Evolutionary conservation across 2,113 vertebrate genomes (phyloP).

Genomic region (Pachyramphus minor): DNA sequence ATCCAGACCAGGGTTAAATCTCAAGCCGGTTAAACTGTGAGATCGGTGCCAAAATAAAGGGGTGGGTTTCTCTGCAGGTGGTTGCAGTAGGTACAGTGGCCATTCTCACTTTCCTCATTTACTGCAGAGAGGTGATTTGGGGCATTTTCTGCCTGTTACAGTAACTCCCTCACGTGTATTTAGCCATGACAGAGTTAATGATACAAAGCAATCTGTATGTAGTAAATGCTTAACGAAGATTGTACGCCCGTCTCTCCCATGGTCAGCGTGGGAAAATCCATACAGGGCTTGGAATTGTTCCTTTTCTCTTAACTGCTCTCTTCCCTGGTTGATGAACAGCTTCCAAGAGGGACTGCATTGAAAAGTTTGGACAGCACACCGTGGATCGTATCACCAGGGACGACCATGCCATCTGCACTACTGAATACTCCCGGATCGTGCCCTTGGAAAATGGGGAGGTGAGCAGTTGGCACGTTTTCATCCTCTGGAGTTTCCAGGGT

Average conservation of each 20-base stretch:
- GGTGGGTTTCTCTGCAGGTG: neutral
- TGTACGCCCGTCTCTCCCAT: neutral
- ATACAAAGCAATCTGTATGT: neutral
- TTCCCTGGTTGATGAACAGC: slow-evolving; percentile 62
- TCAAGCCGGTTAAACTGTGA: neutral
- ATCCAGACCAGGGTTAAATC: neutral
- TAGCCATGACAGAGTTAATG: neutral
- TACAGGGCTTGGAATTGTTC: neutral
- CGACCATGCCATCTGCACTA: slow-evolving; percentile 84
- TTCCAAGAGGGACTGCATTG: slow-evolving; percentile 93
- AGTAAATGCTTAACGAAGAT: neutral
- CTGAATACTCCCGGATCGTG: slow-evolving; percentile 91
- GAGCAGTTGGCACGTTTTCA: neutral
- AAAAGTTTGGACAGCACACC: slow-evolving; percentile 86
- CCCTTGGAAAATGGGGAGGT: slow-evolving; percentile 97
- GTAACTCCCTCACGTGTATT: accelerated
- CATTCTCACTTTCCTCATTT: neutral
- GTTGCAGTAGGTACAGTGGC: neutral
- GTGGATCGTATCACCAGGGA: slow-evolving; percentile 86
- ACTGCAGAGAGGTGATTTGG: neutral
- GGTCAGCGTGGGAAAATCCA: neutral
- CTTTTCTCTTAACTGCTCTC: neutral
- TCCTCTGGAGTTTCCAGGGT: neutral
- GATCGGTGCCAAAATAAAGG: neutral
- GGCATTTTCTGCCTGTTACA: neutral